These are phyloP conservation scores for Parnassius mnemosyne DNA, from an alignment of 2,888 invertebrate genomes.

Conservation along the genomic window DNA sequence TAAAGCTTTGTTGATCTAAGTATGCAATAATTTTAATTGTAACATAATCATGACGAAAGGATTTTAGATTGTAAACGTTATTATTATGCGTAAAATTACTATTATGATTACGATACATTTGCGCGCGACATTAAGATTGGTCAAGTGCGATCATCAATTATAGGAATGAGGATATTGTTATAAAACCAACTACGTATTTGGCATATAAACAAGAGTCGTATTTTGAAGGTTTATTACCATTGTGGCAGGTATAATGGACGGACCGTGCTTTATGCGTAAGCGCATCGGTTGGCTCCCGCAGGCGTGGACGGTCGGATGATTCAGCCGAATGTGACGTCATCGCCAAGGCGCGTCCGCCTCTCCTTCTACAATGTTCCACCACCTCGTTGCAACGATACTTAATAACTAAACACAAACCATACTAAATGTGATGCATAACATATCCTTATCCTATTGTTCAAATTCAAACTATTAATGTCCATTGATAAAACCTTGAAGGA, in stretches of 20 bases:
- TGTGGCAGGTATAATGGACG: slow-evolving; percentile 35
- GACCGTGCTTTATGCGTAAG: slow-evolving; percentile 58
- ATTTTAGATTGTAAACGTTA: too few species aligned
- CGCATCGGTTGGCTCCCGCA: slow-evolving; percentile 41
- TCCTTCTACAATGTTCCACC: slow-evolving; percentile 43
- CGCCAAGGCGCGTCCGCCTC: slow-evolving; percentile 56
- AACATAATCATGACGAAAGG: too few species aligned
- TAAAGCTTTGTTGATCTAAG: too few species aligned
- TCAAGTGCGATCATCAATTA: slow-evolving; percentile 22
- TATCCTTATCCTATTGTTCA: slow-evolving; percentile 4
- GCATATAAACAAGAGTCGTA: slow-evolving; percentile 27
- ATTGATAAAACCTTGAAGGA: slow-evolving; percentile 12
- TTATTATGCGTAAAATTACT: too few species aligned
- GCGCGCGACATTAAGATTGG: slow-evolving; percentile 1
- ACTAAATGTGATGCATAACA: slow-evolving; percentile 1
- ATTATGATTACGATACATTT: background rate
- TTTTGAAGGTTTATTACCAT: slow-evolving; percentile 30
- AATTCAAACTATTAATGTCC: slow-evolving; percentile 11
- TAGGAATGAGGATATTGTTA: slow-evolving; percentile 29
- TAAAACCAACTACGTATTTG: slow-evolving; percentile 26
- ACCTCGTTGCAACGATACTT: slow-evolving; percentile 27
- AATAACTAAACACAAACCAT: slow-evolving; percentile 10
- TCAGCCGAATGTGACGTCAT: slow-evolving; percentile 66
- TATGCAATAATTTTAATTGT: too few species aligned
- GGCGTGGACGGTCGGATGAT: slow-evolving; percentile 52